Percentiles rank a stretch among this genome's conserved stretches.
Evolutionary conservation across 2,113 vertebrate species (phyloP).

Genomic region (Rattus norvegicus): DNA sequence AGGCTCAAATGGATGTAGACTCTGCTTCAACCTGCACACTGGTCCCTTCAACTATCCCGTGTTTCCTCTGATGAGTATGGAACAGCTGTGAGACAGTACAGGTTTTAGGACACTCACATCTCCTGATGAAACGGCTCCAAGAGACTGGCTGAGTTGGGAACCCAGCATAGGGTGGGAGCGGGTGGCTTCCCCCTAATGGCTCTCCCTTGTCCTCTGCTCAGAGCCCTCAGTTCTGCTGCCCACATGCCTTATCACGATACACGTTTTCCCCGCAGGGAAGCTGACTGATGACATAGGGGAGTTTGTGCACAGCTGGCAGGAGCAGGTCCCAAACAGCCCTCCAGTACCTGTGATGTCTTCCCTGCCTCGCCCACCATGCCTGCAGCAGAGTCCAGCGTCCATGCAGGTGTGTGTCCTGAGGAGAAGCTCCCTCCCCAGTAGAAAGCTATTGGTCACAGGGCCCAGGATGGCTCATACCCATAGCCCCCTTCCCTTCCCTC

Average conservation of each 20-base stretch:
- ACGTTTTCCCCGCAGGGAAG: constrained; percentile 85
- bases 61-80: neutral
- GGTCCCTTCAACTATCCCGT: neutral
- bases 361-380: constrained; percentile 90
- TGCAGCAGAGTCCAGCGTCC: constrained; percentile 83
- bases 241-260: neutral
- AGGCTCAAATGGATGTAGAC: neutral
- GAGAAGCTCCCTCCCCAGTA: neutral
- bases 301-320: constrained; percentile 96
- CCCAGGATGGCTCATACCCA: neutral
- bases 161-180: neutral
- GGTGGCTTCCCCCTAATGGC: neutral
- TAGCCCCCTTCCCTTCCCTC: neutral
- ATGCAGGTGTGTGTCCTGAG: constrained; percentile 86
- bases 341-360: constrained; percentile 79
- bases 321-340: constrained; percentile 86
- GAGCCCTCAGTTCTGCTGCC: neutral
- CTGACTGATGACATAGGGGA: constrained; percentile 92
- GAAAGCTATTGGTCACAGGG: neutral
- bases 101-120: neutral
- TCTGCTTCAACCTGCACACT: neutral
- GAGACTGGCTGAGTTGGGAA: neutral
- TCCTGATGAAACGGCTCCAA: neutral
- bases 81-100: neutral
- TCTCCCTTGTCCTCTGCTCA: neutral